These are phyloP conservation scores for Daubentonia madagascariensis DNA, from an alignment of 2,113 vertebrate genomes.

Conservation along the genomic window DNA sequence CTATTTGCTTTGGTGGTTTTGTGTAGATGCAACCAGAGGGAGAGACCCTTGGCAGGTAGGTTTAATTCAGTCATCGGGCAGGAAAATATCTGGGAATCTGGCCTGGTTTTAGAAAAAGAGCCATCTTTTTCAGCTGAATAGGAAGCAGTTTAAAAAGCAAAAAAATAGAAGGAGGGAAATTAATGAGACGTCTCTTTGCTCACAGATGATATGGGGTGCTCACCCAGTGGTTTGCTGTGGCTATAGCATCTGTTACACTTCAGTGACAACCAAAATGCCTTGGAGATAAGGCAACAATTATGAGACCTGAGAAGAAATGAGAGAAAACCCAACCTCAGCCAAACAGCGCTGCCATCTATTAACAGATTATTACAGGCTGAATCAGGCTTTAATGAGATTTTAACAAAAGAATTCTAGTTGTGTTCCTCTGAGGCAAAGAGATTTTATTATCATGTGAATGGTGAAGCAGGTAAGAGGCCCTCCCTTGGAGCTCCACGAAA, in stretches of 20 bases:
- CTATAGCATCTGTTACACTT: neutral
- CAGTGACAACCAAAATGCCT: constrained; percentile 35
- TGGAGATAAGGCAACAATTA: constrained; percentile 48
- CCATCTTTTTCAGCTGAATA: constrained; percentile 15
- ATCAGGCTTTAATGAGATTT: constrained; percentile 72
- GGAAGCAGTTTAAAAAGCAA: neutral
- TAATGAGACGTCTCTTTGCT: neutral
- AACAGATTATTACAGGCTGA: constrained; percentile 65
- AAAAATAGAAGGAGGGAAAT: neutral
- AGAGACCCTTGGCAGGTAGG: neutral
- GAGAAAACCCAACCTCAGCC: constrained; percentile 17
- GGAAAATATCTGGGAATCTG: neutral
- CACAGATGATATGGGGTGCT: neutral
- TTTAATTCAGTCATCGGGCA: neutral
- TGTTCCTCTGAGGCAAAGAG: constrained; percentile 61
- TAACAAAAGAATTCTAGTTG: constrained; percentile 54
- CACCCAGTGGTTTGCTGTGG: neutral
- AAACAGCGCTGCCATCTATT: constrained; percentile 49
- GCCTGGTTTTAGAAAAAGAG: neutral
- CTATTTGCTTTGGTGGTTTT: neutral
- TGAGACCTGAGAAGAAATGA: constrained; percentile 37
- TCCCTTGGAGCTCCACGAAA: neutral
- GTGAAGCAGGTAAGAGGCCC: constrained; percentile 34
- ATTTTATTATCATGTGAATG: constrained; percentile 62
- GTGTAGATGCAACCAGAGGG: neutral